Conservation (phyloP, 1,140 invertebrate genomes). For the Macrobrachium nipponense region DNA sequence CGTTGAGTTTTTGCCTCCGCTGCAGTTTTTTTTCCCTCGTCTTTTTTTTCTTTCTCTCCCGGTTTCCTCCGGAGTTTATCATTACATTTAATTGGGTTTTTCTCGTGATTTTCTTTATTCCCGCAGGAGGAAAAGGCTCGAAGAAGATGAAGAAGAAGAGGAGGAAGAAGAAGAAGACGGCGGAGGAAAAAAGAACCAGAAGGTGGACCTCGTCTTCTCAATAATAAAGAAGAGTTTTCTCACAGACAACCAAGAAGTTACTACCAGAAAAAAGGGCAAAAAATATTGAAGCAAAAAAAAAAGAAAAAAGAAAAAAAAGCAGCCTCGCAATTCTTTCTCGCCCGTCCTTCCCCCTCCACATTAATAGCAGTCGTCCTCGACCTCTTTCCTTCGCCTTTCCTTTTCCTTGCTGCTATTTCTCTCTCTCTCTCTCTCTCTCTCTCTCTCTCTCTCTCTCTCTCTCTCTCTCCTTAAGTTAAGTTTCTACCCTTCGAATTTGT, state of each 20-base stretch:
- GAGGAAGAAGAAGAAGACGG: no score
- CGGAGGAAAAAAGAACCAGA: neutral
- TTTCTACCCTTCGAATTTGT: no score
- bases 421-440: neutral
- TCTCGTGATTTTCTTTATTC: neutral
- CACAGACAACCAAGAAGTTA: neutral
- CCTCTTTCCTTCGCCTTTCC: neutral
- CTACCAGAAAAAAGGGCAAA: neutral
- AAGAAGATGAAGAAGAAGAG: neutral
- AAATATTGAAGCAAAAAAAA: neutral
- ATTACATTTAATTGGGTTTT: neutral
- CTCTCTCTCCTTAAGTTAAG: neutral
- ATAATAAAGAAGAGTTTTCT: neutral
- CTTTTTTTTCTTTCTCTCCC: neutral
- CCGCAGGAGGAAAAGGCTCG: neutral
- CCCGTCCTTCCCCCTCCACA: neutral
- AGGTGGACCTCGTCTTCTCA: neutral
- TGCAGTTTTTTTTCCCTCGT: neutral
- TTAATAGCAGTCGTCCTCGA: neutral
- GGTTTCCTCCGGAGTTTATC: neutral
- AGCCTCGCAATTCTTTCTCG: neutral
- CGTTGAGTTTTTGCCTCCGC: neutral
- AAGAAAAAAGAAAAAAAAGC: neutral
- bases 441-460: slow-evolving; percentile 20
- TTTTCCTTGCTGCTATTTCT: neutral